Percentiles rank a stretch among this genome's conserved stretches.
These are phyloP conservation scores for Akabosia matsudoensis DNA, from an alignment of 1,140 invertebrate species.

Conservation along the genomic window DNA sequence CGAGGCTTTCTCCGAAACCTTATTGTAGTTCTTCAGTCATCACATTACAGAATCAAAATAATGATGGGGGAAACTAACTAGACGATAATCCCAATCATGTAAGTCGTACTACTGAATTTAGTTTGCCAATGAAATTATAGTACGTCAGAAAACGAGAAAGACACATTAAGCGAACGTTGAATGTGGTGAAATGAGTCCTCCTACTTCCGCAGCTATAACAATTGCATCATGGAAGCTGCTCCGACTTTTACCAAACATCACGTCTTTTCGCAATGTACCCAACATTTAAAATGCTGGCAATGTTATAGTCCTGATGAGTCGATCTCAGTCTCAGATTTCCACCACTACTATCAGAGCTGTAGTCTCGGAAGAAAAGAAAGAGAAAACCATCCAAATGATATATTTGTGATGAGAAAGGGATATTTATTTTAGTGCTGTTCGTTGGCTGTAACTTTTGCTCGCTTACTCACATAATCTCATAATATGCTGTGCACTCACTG, in stretches of 20 bases:
- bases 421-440: constrained; percentile 13
- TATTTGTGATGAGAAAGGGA: constrained; percentile 17
- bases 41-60: not conserved
- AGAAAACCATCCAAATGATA: constrained; percentile 12
- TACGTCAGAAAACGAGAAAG: not conserved
- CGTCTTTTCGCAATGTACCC: not conserved
- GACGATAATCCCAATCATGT: not conserved
- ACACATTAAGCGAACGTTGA: constrained; percentile 3
- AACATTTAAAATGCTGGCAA: no score
- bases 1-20: not conserved
- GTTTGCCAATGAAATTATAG: not conserved
- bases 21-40: not conserved
- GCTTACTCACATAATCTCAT: not conserved
- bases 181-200: constrained; percentile 4
- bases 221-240: not conserved
- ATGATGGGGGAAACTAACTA: not conserved
- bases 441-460: not conserved
- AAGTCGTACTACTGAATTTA: not conserved
- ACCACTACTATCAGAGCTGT: no score
- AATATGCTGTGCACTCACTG: not conserved
- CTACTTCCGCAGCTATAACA: no score
- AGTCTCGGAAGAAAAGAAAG: not conserved
- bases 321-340: no score
- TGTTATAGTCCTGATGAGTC: not conserved
- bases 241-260: not conserved